These are phyloP conservation scores for Stegana nigrithorax DNA, from an alignment of 2,888 invertebrate species.

Conservation along the genomic window DNA sequence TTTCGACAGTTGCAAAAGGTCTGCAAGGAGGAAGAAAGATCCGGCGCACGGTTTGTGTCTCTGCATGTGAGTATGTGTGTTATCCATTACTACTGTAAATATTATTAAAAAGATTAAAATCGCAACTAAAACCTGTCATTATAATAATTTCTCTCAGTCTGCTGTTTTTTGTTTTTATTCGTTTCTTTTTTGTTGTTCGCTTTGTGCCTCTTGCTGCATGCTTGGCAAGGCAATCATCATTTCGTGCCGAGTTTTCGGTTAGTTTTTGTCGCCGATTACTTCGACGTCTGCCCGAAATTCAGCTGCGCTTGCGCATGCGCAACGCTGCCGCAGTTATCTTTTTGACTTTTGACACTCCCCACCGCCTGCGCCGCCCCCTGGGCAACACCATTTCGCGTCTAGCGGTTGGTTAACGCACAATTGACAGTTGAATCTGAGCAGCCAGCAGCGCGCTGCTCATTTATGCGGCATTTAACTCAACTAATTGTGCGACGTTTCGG, in stretches of 20 bases:
- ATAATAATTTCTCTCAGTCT: conserved; percentile 38
- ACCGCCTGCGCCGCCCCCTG: conserved; percentile 25
- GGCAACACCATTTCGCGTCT: conserved; percentile 11
- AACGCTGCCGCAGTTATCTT: conserved; percentile 26
- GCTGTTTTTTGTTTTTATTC: neutral
- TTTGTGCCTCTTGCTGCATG: conserved; percentile 1
- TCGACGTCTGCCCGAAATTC: too few relatives aligned
- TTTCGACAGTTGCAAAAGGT: conserved; percentile 38
- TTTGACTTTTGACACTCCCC: conserved; percentile 27
- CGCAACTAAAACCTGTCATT: conserved; percentile 52
- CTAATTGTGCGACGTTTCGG: conserved; percentile 56
- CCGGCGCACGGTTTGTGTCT: neutral
- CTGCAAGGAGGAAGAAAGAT: too few relatives aligned
- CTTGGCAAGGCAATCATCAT: conserved; percentile 36
- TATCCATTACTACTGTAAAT: conserved; percentile 61
- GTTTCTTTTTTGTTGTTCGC: neutral
- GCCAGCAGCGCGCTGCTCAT: conserved; percentile 25
- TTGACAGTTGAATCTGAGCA: conserved; percentile 24
- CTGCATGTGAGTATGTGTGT: neutral
- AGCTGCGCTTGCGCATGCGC: conserved; percentile 54
- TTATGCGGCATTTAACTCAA: conserved; percentile 65
- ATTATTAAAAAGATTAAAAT: conserved; percentile 59
- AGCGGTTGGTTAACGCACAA: conserved; percentile 1
- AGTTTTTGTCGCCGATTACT: neutral
- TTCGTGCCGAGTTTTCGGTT: conserved; percentile 30